phyloP scores from a whole-genome alignment of 2,113 vertebrate genomes.

The Xiphias gladius region DNA sequence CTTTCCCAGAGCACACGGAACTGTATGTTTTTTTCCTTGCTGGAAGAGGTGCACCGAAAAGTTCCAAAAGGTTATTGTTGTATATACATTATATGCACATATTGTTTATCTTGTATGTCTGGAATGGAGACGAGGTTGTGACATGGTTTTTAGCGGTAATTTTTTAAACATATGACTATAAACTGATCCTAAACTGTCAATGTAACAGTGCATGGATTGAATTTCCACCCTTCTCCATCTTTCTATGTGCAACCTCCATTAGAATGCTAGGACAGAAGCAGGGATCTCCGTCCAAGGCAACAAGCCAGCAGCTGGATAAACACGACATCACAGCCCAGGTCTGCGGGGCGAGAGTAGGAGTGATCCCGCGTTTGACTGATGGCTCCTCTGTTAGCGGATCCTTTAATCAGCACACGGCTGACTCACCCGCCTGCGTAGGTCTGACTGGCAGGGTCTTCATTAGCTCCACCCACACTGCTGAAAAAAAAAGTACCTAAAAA shows the following conservation, averaged over 20 bases:
- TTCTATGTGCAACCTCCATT: slow-evolving; percentile 8
- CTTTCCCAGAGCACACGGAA: slow-evolving; percentile 42
- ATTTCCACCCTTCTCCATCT: slow-evolving; percentile 21
- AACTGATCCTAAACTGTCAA: slow-evolving; percentile 18
- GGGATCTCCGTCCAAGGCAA: slow-evolving; percentile 30
- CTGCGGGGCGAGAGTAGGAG: slow-evolving; percentile 56
- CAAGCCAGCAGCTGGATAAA: slow-evolving; percentile 67
- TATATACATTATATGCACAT: slow-evolving; percentile 8
- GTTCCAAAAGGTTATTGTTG: slow-evolving; percentile 40
- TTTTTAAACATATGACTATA: slow-evolving; percentile 47
- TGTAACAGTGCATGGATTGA: slow-evolving; percentile 12
- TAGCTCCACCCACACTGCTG: slow-evolving; percentile 56
- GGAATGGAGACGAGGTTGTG: slow-evolving; percentile 47
- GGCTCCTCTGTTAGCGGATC: slow-evolving; percentile 51
- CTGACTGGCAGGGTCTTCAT: slow-evolving; percentile 59
- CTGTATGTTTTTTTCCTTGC: slow-evolving; percentile 28
- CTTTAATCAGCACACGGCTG: slow-evolving; percentile 69
- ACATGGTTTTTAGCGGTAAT: slow-evolving; percentile 19
- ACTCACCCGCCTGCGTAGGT: slow-evolving; percentile 54
- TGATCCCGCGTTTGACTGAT: slow-evolving; percentile 64
- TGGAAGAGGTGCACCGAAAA: slow-evolving; percentile 27
- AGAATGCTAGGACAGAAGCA: slow-evolving; percentile 63
- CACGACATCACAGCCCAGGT: slow-evolving; percentile 30
- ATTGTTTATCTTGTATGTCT: slow-evolving; percentile 64
- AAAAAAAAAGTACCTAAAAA: slow-evolving; percentile 1